phyloP scores from a whole-genome alignment of 1,140 invertebrate species.

The Bilobella aurantiaca region DNA sequence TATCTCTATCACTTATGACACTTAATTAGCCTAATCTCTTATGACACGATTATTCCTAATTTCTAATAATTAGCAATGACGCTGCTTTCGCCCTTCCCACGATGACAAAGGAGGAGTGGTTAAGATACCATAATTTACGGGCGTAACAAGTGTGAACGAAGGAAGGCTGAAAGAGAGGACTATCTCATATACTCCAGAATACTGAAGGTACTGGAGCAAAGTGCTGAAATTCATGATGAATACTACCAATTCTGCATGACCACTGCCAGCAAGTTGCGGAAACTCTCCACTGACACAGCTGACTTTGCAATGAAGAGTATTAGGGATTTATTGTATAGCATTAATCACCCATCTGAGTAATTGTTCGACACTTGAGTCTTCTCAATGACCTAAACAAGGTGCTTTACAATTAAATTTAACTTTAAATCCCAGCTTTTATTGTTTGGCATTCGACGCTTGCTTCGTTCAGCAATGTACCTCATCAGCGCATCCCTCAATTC shows the following conservation, averaged over 20 bases:
- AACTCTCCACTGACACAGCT: too few species aligned
- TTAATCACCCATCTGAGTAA: not conserved
- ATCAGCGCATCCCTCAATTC: conserved; percentile 9
- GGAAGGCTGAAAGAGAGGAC: not conserved
- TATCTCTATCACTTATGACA: too few species aligned
- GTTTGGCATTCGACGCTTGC: conserved; percentile 13
- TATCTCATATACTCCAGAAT: not conserved
- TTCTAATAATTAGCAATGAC: too few species aligned
- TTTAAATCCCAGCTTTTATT: not conserved
- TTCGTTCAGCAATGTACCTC: conserved; percentile 9
- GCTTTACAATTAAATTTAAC: not conserved
- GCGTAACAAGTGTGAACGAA: not conserved
- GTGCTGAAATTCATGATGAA: not conserved
- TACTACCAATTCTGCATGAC: too few species aligned
- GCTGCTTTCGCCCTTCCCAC: too few species aligned
- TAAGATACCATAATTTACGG: too few species aligned
- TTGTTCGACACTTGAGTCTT: not conserved
- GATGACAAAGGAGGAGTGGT: too few species aligned
- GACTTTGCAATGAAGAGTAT: conserved; percentile 1
- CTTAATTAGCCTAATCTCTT: too few species aligned
- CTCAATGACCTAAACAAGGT: not conserved
- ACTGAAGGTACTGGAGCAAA: not conserved
- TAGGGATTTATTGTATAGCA: not conserved
- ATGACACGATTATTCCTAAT: too few species aligned
- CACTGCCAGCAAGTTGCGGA: too few species aligned